These are phyloP conservation scores for Fragum fragum DNA, from an alignment of 2,888 invertebrate genomes.

Conservation along the genomic window DNA sequence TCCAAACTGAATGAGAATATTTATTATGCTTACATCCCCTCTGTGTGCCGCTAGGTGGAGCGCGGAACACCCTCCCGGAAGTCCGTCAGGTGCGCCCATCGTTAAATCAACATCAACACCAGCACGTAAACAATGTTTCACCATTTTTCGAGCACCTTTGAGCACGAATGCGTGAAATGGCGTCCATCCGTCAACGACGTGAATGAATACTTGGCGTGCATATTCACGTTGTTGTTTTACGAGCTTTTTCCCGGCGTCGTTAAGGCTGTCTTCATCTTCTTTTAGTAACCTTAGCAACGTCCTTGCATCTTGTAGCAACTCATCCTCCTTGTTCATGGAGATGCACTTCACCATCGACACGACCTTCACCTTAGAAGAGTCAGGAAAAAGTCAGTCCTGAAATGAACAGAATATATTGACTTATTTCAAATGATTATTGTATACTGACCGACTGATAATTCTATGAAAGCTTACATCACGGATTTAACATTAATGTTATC, in stretches of 20 bases:
- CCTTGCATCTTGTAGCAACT: constrained; percentile 68
- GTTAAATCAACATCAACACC: constrained; percentile 77
- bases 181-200: constrained; percentile 81
- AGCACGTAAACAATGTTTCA: constrained; percentile 76
- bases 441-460: no score
- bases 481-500: no score
- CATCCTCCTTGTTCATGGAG: constrained; percentile 64
- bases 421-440: no score
- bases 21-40: constrained; percentile 80
- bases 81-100: constrained; percentile 79
- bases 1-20: constrained; percentile 74
- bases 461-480: no score
- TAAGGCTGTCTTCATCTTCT: constrained; percentile 76
- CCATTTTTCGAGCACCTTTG: constrained; percentile 77
- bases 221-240: constrained; percentile 72
- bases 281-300: constrained; percentile 75
- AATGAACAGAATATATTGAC: not conserved
- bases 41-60: constrained; percentile 82
- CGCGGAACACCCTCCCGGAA: constrained; percentile 78
- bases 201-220: constrained; percentile 71
- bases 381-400: constrained; percentile 1
- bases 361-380: not conserved
- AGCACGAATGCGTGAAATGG: constrained; percentile 81
- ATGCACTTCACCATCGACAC: constrained; percentile 59
- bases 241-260: constrained; percentile 71